These are phyloP conservation scores for Nothoprocta pentlandii DNA, from an alignment of 2,113 vertebrate genomes.

Conservation along the genomic window DNA sequence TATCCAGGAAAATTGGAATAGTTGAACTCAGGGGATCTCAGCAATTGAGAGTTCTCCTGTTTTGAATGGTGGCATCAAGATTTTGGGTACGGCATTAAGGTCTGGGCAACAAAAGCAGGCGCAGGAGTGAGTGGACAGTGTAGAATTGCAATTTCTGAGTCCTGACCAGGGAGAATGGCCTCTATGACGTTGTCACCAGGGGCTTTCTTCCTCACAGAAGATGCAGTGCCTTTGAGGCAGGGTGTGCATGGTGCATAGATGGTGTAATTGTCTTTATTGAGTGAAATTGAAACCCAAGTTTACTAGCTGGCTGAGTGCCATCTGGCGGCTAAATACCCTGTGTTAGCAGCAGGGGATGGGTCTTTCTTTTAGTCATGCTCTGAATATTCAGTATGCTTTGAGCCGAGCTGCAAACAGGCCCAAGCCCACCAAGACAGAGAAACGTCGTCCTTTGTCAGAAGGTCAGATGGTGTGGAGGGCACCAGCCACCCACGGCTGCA, in stretches of 20 bases:
- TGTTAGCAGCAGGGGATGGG: not conserved
- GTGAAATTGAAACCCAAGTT: not conserved
- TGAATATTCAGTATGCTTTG: not conserved
- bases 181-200: rapidly evolving
- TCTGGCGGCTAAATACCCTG: not conserved
- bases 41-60: not conserved
- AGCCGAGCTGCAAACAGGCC: not conserved
- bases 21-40: rapidly evolving
- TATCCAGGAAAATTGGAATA: not conserved
- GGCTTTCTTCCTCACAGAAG: not conserved
- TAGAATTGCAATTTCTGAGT: not conserved
- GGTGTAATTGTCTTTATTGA: not conserved
- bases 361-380: not conserved
- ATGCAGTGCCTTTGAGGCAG: rapidly evolving
- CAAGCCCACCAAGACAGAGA: not conserved
- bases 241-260: rapidly evolving
- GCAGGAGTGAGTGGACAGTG: not conserved
- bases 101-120: not conserved
- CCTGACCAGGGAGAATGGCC: not conserved
- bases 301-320: not conserved
- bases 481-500: not conserved
- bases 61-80: not conserved
- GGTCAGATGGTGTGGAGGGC: no score
- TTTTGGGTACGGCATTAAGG: not conserved
- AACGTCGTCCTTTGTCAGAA: not conserved